Evolutionary conservation across 30 jellyfish, hydroid and myxozoan genomes (phyloP).

Genomic region (Sanderia malayensis): DNA sequence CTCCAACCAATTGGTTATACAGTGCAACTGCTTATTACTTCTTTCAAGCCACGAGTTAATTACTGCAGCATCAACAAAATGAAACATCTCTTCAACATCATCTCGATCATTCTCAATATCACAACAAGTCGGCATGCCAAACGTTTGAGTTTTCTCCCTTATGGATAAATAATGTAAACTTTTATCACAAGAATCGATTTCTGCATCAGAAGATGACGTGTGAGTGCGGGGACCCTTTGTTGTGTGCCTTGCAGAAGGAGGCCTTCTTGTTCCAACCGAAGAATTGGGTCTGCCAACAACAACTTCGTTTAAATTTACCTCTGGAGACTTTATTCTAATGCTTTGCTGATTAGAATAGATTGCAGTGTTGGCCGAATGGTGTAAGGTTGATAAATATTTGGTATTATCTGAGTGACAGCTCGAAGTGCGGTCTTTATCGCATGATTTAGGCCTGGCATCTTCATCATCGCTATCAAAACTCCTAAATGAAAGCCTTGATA

Average conservation of each 20-base stretch:
- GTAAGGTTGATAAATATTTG: background rate
- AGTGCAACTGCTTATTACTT: constrained; percentile 32
- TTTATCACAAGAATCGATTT: background rate
- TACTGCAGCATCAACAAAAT: constrained; percentile 65
- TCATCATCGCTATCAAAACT: constrained; percentile 3
- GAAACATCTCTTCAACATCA: constrained; percentile 50
- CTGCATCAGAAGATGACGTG: background rate
- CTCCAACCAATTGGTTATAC: constrained; percentile 24
- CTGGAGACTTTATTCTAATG: background rate
- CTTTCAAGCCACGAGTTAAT: constrained; percentile 66
- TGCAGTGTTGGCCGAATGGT: background rate
- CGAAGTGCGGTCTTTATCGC: too few relatives aligned
- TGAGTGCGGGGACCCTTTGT: background rate
- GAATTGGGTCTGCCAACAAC: constrained; percentile 72
- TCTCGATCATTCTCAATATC: background rate
- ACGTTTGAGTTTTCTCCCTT: background rate
- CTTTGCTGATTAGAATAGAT: background rate
- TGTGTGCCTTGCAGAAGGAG: constrained; percentile 6
- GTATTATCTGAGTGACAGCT: background rate
- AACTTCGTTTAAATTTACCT: constrained; percentile 15
- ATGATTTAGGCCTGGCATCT: background rate
- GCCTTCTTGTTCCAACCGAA: constrained; percentile 51
- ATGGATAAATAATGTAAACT: background rate
- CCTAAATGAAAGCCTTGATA: constrained; percentile 54
- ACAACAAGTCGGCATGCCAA: too few relatives aligned